Conservation (phyloP, 2,797 vertebrate species). For the Semotilus atromaculatus region DNA sequence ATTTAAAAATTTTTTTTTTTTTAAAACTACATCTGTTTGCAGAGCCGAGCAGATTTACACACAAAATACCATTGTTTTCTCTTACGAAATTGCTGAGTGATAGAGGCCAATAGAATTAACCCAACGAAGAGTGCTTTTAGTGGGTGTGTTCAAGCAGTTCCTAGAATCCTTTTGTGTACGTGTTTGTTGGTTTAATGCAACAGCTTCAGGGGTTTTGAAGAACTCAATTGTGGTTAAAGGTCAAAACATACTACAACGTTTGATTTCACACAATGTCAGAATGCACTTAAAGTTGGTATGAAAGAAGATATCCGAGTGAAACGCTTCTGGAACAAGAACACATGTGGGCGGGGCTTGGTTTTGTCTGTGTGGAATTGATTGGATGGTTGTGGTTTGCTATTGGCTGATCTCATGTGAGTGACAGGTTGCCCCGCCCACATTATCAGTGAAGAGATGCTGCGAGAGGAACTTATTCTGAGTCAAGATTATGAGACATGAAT, state of each 20-base stretch:
- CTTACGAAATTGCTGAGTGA: background rate
- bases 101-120: background rate
- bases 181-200: constrained; percentile 45
- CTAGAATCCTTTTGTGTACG: constrained; percentile 31
- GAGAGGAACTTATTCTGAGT: background rate
- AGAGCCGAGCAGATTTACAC: background rate
- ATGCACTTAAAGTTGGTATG: background rate
- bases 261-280: too few species aligned
- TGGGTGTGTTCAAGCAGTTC: constrained; percentile 33
- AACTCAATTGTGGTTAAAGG: background rate
- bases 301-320: background rate
- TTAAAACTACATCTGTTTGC: too few species aligned
- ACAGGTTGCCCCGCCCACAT: background rate
- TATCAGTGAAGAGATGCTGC: background rate
- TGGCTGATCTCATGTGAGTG: background rate
- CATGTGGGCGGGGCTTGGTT: background rate
- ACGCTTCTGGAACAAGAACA: background rate
- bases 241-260: too few species aligned
- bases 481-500: background rate
- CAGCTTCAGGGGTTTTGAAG: constrained; percentile 10
- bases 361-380: background rate
- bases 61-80: background rate
- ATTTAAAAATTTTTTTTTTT: too few species aligned
- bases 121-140: constrained; percentile 6
- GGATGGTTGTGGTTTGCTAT: background rate